Evolutionary conservation across 2,888 invertebrate genomes (phyloP), one percentile per base, ranked within the genome.

Genomic region (Torymus aiolomorphi): DNA sequence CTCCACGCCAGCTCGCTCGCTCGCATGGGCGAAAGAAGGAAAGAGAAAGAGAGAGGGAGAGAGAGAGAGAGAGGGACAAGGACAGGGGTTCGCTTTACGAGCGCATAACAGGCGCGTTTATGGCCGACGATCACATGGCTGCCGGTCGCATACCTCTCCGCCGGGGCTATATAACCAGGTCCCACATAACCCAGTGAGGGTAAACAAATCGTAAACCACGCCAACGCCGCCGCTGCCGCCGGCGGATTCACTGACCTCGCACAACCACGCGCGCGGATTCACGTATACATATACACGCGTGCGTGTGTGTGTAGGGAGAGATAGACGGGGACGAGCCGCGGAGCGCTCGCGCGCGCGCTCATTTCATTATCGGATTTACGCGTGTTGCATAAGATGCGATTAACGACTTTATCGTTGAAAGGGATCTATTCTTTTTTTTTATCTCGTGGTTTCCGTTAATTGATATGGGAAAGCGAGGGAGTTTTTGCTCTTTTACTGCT

Each of bases 151-250:
- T 88, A 89, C 88, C 88, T 88, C 86, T 51, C 72, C 31, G n/a
- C 57, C 74, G 31, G 31, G 86, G 87, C 88, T 87, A 86, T 88
- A 88, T 88, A 88, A 88, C 87, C 86, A 84, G 86, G 85, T 86
- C 87, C 88, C 87, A 69, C 73, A 87, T 89, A 89, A 89, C 89
- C 89, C 88, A 89, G 86, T 88, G 87, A 84, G 86, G 86, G 88
- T 89, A 90, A 90, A 90, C 90, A 90, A 90, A 90, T 90, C 90
- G 90, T 90, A 90, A 90, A 90, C 87, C 88, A 89, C 87, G 84
- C 57, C 20, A 54, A 56, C n/a, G 56, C 18, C 62, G 72, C 1
- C 63, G 67, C 61, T 31, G 18, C 24, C 61, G 52, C 86, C 86
- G 86, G 88, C 86, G 88, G 86, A 89, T 88, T 89, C 89, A 90